phyloP scores from a whole-genome alignment of 1,140 invertebrate species.

The Bombus confusus region DNA sequence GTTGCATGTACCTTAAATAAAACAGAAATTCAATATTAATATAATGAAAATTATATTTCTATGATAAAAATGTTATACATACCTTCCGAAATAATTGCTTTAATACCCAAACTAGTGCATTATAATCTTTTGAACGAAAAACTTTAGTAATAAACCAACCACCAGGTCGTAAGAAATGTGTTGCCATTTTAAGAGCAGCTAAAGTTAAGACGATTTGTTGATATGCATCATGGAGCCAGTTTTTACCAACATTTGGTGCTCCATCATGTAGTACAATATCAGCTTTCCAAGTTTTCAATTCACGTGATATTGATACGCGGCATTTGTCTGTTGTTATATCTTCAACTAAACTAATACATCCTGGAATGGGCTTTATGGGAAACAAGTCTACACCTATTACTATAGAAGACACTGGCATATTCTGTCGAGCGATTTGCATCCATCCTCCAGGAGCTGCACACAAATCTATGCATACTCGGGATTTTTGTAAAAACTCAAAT shows the following conservation, averaged over 20 bases:
- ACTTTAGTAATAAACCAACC: slow-evolving; percentile 99
- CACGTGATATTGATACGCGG: slow-evolving; percentile 89
- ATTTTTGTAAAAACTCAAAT: slow-evolving; percentile 98
- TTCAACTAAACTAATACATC: slow-evolving; percentile 94
- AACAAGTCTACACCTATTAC: slow-evolving; percentile 98
- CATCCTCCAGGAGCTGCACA: slow-evolving; percentile 99
- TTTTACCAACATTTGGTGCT: slow-evolving; percentile 98
- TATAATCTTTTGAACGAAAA: slow-evolving; percentile 99
- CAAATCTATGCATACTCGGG: slow-evolving; percentile 97
- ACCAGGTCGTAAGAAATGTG: slow-evolving; percentile 94
- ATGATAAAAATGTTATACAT: slow-evolving; percentile 41
- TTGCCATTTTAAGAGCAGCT: slow-evolving; percentile 95
- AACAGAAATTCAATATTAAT: slow-evolving; percentile 33
- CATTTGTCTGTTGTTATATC: slow-evolving; percentile 99
- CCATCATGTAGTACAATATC: slow-evolving; percentile 98
- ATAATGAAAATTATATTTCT: slow-evolving; percentile 10
- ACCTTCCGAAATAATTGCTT: slow-evolving; percentile 97
- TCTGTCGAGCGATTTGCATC: slow-evolving; percentile 99
- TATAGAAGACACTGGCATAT: slow-evolving; percentile 98
- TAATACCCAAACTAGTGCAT: slow-evolving; percentile 96
- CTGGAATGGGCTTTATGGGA: slow-evolving; percentile 96
- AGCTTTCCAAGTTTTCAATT: slow-evolving; percentile 97
- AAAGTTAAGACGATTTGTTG: slow-evolving; percentile 95
- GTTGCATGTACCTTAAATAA: slow-evolving; percentile 92
- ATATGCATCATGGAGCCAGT: slow-evolving; percentile 99